phyloP scores from a whole-genome alignment of 2,113 vertebrate species.

The Crocuta crocuta region DNA sequence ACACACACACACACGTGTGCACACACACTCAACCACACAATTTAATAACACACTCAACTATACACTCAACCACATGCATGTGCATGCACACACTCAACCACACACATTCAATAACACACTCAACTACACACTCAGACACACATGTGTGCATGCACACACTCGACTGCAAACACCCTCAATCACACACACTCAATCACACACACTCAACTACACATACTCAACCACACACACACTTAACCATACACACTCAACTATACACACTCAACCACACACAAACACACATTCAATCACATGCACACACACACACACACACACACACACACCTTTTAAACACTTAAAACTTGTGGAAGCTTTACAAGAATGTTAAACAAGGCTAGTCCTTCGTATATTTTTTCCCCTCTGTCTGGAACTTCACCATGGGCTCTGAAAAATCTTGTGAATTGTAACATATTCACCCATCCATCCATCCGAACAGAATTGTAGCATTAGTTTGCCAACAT shows the following conservation, averaged over 20 bases:
- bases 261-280: neutral
- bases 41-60: no score
- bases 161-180: no score
- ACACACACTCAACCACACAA: no score
- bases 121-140: no score
- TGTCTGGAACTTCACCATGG: neutral
- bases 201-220: neutral
- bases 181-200: neutral
- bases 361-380: neutral
- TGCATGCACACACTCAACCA: no score
- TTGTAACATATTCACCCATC: neutral
- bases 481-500: neutral
- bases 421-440: neutral
- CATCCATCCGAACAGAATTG: neutral
- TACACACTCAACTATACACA: no score
- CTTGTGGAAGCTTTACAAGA: neutral
- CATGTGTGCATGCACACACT: neutral
- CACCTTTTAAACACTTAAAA: neutral
- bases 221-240: neutral
- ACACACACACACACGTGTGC: neutral
- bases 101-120: no score
- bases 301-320: neutral
- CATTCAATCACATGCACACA: neutral
- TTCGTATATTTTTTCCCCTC: neutral
- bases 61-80: neutral